These are phyloP conservation scores for Entomyzon cyanotis DNA, from an alignment of 2,113 vertebrate genomes.

Conservation along the genomic window DNA sequence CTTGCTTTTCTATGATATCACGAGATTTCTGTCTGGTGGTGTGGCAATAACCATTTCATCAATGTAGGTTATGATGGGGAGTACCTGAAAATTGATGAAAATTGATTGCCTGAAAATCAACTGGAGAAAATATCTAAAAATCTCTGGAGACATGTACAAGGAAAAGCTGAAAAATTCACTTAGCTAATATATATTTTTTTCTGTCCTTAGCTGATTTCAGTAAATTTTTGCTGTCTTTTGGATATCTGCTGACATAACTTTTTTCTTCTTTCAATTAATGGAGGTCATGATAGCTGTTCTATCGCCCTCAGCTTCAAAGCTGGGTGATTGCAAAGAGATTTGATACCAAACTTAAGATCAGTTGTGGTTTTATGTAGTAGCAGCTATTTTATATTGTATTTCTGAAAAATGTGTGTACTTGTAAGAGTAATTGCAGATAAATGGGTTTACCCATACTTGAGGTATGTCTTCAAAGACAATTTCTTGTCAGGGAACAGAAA, in stretches of 20 bases:
- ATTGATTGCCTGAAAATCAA: not conserved
- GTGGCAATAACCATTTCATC: not conserved
- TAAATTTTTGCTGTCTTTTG: not conserved
- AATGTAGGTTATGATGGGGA: not conserved
- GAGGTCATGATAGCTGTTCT: not conserved
- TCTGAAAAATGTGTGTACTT: not conserved
- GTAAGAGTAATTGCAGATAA: not conserved
- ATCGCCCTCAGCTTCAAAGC: not conserved
- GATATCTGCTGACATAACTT: not conserved
- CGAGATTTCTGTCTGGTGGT: not conserved
- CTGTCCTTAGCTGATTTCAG: not conserved
- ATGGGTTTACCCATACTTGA: not conserved
- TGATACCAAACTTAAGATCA: not conserved
- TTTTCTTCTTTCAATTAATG: not conserved
- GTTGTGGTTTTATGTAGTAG: not conserved
- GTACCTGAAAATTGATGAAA: not conserved
- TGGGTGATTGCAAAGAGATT: not conserved
- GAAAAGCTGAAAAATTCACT: not conserved
- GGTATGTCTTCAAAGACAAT: not conserved
- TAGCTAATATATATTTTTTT: not conserved
- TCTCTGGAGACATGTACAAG: not conserved
- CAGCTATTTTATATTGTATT: not conserved
- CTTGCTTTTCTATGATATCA: not conserved
- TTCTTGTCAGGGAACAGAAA: not conserved
- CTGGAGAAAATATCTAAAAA: not conserved